Evolutionary conservation across 2,888 invertebrate species (phyloP).

Genomic region (Himalopsyche anomala): DNA sequence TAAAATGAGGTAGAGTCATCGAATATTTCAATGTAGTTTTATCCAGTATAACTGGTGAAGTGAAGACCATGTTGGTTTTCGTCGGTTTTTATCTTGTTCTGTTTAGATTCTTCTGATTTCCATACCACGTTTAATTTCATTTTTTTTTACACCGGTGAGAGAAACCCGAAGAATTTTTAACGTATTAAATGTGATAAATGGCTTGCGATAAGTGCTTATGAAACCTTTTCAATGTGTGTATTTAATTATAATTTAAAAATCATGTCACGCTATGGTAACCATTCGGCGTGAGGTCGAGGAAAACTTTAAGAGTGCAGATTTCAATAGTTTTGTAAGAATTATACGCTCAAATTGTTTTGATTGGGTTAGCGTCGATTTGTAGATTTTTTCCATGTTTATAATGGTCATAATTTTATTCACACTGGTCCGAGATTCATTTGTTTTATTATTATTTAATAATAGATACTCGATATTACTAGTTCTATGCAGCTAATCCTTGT

Average conservation of each 20-base stretch:
- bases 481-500: too few species aligned
- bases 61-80: not conserved
- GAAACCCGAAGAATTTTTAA: not conserved
- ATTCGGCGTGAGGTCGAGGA: slow-evolving; percentile 6
- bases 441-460: too few species aligned
- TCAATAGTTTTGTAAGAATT: not conserved
- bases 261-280: not conserved
- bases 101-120: not conserved
- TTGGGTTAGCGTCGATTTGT: not conserved
- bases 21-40: not conserved
- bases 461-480: too few species aligned
- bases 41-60: not conserved
- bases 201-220: not conserved
- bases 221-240: slow-evolving; percentile 26
- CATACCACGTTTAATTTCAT: not conserved
- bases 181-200: slow-evolving; percentile 32
- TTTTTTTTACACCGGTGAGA: not conserved
- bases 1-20: too few species aligned
- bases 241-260: slow-evolving; percentile 12
- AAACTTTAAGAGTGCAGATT: not conserved
- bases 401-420: not conserved
- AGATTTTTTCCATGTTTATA: not conserved
- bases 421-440: too few species aligned
- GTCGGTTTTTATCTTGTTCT: slow-evolving; percentile 7
- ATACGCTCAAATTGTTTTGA: not conserved